Evolutionary conservation across 1,140 invertebrate species (phyloP).

Genomic region (Drosophila prosaltans): DNA sequence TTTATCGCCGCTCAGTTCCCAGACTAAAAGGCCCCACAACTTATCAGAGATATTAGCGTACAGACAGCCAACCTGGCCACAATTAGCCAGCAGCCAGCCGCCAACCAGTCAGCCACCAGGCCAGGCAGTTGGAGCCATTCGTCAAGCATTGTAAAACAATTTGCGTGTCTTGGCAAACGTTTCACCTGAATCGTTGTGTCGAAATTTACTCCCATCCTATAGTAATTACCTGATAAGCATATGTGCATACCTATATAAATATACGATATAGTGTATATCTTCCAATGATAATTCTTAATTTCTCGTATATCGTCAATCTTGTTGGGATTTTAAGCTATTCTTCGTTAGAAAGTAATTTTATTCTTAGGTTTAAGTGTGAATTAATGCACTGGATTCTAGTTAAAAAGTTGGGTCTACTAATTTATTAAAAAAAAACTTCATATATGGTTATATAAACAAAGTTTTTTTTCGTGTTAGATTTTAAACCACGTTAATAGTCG

Average conservation of each 20-base stretch:
- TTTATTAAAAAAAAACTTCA: too few species aligned
- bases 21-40: slow-evolving; percentile 8
- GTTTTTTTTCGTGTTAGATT: too few species aligned
- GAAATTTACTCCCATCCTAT: not conserved
- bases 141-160: slow-evolving; percentile 4
- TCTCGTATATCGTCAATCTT: slow-evolving; percentile 1
- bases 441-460: too few species aligned
- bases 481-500: too few species aligned
- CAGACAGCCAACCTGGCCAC: not conserved
- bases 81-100: not conserved
- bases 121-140: too few species aligned
- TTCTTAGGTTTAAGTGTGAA: too few species aligned
- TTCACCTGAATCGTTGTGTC: slow-evolving; percentile 4
- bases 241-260: not conserved
- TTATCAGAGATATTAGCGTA: slow-evolving; percentile 11
- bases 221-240: slow-evolving; percentile 9
- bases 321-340: too few species aligned
- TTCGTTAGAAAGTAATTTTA: too few species aligned
- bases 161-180: slow-evolving; percentile 3
- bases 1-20: slow-evolving; percentile 1
- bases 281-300: not conserved
- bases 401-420: too few species aligned
- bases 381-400: too few species aligned
- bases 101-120: not conserved
- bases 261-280: not conserved